Conservation (phyloP, 2,113 vertebrate genomes). For the Conger conger region DNA sequence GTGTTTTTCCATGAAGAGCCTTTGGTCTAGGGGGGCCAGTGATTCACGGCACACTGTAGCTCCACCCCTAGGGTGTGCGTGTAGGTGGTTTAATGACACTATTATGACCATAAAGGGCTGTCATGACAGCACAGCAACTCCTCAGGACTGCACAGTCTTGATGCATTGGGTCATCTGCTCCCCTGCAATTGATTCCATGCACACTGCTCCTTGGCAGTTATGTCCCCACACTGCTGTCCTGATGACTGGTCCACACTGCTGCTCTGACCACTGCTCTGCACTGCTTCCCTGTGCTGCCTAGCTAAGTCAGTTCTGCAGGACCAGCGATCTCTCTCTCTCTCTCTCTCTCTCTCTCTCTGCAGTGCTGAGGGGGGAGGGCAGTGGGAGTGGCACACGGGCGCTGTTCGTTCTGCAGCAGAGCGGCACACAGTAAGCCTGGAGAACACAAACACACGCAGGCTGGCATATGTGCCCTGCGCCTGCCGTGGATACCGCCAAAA, state of each 20-base stretch:
- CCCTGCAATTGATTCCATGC: not conserved
- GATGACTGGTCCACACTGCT: not conserved
- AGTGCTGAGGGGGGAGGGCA: not conserved
- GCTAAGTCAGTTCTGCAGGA: not conserved
- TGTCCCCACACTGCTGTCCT: not conserved
- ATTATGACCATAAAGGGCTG: not conserved
- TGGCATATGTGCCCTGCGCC: not conserved
- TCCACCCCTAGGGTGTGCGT: not conserved
- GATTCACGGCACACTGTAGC: not conserved
- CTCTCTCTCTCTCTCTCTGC: not conserved
- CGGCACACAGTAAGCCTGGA: not conserved
- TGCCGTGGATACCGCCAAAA: not conserved
- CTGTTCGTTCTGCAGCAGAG: not conserved
- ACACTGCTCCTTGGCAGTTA: not conserved
- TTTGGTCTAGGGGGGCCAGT: too few species aligned
- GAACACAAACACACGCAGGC: constrained; percentile 4
- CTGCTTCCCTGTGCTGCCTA: not conserved
- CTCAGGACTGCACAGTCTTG: not conserved
- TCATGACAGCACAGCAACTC: not conserved
- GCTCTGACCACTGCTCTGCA: not conserved
- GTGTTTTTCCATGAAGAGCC: not conserved
- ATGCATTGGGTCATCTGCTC: not conserved
- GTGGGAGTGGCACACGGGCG: not conserved
- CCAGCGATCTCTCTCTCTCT: not conserved
- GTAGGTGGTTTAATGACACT: not conserved